Conservation (phyloP, 2,797 vertebrate genomes). For the Tokudaia tokunoshimensis region DNA sequence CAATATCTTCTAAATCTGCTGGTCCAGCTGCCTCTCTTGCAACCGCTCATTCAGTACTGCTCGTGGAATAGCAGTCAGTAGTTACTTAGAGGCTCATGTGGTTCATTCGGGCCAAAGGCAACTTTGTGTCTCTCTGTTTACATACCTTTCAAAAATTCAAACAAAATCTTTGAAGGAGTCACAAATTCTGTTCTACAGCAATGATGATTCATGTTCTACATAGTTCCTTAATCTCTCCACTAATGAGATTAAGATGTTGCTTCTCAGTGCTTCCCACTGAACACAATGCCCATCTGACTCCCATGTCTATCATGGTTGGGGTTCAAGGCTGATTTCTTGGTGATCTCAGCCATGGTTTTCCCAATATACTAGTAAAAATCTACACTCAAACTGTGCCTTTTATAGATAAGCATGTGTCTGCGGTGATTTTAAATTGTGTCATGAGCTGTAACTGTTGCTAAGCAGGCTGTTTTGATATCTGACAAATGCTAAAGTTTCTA, state of each 20-base stretch:
- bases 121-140: not conserved
- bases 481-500: not conserved
- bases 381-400: not conserved
- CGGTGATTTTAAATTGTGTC: not conserved
- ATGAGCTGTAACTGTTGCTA: not conserved
- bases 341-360: not conserved
- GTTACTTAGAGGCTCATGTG: constrained; percentile 30
- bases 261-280: not conserved
- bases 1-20: constrained; percentile 15
- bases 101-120: constrained; percentile 42
- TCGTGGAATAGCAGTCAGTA: constrained; percentile 27
- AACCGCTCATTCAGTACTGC: not conserved
- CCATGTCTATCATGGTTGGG: not conserved
- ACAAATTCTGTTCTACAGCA: not conserved
- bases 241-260: not conserved
- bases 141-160: not conserved
- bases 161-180: not conserved
- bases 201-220: not conserved
- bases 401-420: not conserved
- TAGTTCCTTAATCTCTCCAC: not conserved
- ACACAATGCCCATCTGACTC: not conserved
- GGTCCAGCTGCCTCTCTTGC: constrained; percentile 3
- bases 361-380: not conserved
- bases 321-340: not conserved
- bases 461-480: not conserved